These are phyloP conservation scores for Volucella bombylans DNA, from an alignment of 2,888 invertebrate genomes.

Conservation along the genomic window DNA sequence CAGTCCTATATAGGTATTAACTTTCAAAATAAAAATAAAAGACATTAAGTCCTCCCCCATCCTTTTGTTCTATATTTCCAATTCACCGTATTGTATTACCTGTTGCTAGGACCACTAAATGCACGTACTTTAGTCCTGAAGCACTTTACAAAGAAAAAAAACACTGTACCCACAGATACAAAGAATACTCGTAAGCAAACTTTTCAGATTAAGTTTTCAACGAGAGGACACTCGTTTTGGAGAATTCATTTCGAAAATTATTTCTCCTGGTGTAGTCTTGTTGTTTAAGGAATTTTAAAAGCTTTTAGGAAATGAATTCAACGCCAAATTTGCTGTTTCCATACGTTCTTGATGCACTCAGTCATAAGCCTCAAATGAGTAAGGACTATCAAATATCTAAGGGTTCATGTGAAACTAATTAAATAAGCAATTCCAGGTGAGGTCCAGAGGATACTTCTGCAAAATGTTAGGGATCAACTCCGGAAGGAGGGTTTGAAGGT, in stretches of 20 bases:
- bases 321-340: constrained; percentile 1
- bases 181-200: too few relatives aligned
- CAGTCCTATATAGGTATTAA: too few relatives aligned
- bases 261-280: not conserved
- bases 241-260: not conserved
- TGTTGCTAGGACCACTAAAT: too few relatives aligned
- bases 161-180: too few relatives aligned
- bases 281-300: not conserved
- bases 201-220: too few relatives aligned
- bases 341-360: constrained; percentile 7
- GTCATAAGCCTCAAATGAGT: constrained; percentile 1
- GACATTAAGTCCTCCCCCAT: too few relatives aligned
- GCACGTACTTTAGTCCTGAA: too few relatives aligned
- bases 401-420: not conserved
- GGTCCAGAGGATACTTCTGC: not conserved
- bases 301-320: not conserved
- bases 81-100: too few relatives aligned
- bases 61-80: too few relatives aligned
- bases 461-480: not conserved
- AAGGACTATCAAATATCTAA: not conserved
- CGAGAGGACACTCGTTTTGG: too few relatives aligned
- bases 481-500: not conserved
- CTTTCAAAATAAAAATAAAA: too few relatives aligned
- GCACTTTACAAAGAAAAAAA: too few relatives aligned
- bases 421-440: constrained; percentile 7